Evolutionary conservation across 23 tunicate species (phyloP).

Genomic region (Halocynthia aurantium): DNA sequence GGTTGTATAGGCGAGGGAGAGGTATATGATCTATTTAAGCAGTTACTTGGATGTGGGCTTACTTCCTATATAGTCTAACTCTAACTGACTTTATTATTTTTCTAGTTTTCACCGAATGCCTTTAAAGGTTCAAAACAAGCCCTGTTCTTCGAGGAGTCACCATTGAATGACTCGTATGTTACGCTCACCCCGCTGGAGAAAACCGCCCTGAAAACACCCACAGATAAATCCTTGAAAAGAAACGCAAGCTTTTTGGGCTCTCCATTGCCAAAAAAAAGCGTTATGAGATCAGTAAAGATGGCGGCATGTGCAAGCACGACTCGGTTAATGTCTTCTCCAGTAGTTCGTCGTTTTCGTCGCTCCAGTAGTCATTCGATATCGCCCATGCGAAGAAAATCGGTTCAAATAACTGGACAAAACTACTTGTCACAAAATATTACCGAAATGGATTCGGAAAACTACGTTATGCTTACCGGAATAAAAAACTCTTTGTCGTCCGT

Average conservation of each 20-base stretch:
- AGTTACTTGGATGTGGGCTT: no score
- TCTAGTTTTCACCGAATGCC: no score
- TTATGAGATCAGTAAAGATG: background rate
- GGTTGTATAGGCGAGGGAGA: no score
- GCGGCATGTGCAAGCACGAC: slow-evolving; percentile 4
- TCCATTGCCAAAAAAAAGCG: slow-evolving; percentile 1
- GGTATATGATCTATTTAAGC: no score
- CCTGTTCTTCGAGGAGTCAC: no score
- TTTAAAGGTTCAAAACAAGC: no score
- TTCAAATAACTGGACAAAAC: background rate
- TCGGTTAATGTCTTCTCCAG: background rate
- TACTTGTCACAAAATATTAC: background rate
- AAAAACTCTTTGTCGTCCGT: background rate
- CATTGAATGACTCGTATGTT: no score
- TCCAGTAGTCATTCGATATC: background rate
- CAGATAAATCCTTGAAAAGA: no score
- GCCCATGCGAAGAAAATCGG: background rate
- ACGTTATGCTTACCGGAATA: background rate
- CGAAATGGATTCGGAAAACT: background rate
- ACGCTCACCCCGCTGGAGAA: no score
- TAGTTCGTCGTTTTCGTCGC: background rate
- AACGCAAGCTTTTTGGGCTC: background rate
- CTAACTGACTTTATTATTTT: no score
- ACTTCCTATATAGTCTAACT: no score
- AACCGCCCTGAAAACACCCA: no score